Evolutionary conservation across 2,113 vertebrate species (phyloP).

Genomic region (Anthoscopus minutus): DNA sequence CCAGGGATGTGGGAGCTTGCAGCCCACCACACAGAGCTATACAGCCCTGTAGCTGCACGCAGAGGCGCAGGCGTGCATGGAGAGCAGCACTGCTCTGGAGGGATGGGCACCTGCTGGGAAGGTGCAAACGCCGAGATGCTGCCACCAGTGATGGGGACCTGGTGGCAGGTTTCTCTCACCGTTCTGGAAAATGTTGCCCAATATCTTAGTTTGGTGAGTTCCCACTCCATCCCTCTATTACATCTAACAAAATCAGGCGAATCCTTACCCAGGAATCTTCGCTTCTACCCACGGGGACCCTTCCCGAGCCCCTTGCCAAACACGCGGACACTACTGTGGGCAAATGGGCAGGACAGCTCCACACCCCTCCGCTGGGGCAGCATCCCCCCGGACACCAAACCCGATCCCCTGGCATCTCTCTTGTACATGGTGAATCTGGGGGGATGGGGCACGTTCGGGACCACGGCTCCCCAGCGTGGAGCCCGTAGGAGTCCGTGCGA

Average conservation of each 20-base stretch:
- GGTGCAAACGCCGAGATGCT: background rate
- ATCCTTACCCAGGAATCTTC: background rate
- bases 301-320: background rate
- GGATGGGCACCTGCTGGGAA: background rate
- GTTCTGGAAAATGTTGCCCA: background rate
- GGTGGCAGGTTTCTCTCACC: rapidly evolving
- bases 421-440: background rate
- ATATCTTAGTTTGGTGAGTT: background rate
- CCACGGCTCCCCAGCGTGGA: rapidly evolving
- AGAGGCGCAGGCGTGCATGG: background rate
- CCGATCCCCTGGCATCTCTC: background rate
- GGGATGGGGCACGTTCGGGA: too few species aligned
- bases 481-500: rapidly evolving
- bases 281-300: background rate
- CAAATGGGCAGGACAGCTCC: rapidly evolving
- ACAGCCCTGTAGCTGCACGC: rapidly evolving
- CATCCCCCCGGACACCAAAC: background rate
- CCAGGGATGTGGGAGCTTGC: background rate
- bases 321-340: background rate
- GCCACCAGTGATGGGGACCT: background rate
- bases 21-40: background rate
- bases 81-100: background rate
- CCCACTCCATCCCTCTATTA: rapidly evolving
- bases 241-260: background rate
- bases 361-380: background rate